These are phyloP conservation scores for Hestina assimilis DNA, from an alignment of 1,140 invertebrate genomes.

Conservation along the genomic window DNA sequence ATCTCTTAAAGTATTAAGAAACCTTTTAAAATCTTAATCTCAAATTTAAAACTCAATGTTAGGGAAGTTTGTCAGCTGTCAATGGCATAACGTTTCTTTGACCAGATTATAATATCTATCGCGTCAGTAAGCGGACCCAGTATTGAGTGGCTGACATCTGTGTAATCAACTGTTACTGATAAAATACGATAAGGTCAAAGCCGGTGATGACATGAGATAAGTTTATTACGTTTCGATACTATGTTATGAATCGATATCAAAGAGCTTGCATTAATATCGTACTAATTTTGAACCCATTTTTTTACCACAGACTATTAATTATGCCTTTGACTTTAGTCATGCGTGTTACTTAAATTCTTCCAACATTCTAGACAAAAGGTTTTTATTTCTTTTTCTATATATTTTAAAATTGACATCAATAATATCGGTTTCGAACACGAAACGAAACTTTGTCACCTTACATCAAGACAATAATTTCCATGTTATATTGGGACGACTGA, in stretches of 20 bases:
- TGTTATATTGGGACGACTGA: no score
- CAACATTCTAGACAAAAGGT: no score
- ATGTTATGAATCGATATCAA: not conserved
- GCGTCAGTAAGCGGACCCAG: conserved; percentile 16
- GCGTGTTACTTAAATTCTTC: no score
- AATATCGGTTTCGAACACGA: no score
- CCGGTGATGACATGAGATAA: conserved; percentile 6
- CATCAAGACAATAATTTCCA: no score
- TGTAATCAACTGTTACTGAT: conserved; percentile 37
- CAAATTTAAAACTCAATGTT: conserved; percentile 24
- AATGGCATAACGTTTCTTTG: conserved; percentile 31
- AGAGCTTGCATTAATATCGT: not conserved
- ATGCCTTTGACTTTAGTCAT: no score
- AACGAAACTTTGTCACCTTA: no score
- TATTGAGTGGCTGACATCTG: conserved; percentile 35
- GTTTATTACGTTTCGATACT: not conserved
- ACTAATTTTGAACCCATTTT: no score
- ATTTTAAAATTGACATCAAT: no score
- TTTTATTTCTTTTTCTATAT: no score
- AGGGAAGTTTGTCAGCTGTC: conserved; percentile 47
- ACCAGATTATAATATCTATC: conserved; percentile 41
- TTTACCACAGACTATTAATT: no score
- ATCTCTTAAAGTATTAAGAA: not conserved
- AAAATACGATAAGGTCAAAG: conserved; percentile 29
- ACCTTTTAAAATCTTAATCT: conserved; percentile 11